Evolutionary conservation across 2,113 vertebrate species (phyloP).

Genomic region (Glareola pratincola): DNA sequence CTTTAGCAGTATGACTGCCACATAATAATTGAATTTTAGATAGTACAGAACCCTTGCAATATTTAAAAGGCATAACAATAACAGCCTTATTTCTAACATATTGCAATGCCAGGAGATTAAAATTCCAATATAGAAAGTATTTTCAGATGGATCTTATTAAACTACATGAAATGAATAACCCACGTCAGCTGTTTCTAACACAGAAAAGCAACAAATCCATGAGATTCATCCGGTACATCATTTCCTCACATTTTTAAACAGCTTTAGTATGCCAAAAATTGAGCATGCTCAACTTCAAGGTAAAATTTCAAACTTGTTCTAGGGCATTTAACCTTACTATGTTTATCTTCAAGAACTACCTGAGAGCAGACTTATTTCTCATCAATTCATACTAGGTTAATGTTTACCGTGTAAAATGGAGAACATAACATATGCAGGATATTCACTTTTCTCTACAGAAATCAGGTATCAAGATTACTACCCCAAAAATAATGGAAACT

Average conservation of each 20-base stretch:
- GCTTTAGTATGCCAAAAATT: not conserved
- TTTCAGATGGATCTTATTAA: conserved; percentile 12
- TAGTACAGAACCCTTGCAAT: not conserved
- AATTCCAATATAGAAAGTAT: not conserved
- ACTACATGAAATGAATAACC: not conserved
- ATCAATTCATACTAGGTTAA: not conserved
- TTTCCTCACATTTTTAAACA: not conserved
- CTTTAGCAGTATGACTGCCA: not conserved
- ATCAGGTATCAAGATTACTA: not conserved
- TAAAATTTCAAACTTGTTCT: not conserved
- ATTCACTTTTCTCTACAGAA: not conserved
- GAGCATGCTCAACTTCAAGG: not conserved
- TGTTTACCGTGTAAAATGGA: not conserved
- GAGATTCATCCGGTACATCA: not conserved
- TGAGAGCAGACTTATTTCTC: not conserved
- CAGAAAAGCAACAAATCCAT: not conserved
- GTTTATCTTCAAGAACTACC: not conserved
- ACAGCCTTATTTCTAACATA: not conserved
- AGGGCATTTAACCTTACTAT: not conserved
- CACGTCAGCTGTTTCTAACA: not conserved
- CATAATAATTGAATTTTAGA: not conserved
- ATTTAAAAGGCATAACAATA: not conserved
- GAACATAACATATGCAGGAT: not conserved
- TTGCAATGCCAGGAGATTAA: not conserved
- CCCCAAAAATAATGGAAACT: not conserved